Evolutionary conservation across 2,113 vertebrate genomes (phyloP).

Genomic region (Gobius niger): DNA sequence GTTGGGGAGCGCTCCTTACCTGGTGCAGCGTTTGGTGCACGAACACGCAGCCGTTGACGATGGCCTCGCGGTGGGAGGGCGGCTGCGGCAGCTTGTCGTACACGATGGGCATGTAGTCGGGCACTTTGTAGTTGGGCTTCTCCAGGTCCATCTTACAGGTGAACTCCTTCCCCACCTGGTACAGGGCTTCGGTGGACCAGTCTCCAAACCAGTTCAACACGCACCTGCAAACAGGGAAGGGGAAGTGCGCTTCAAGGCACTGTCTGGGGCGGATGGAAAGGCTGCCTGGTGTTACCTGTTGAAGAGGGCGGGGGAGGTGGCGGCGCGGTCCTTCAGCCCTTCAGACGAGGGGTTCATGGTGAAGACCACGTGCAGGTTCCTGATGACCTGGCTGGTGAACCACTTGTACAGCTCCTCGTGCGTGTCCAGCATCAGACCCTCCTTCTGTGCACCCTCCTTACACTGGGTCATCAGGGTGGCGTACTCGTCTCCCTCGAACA

Average conservation of each 20-base stretch:
- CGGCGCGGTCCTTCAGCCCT: slow-evolving; percentile 95
- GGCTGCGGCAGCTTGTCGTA: slow-evolving; percentile 94
- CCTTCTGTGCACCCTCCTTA: slow-evolving; percentile 98
- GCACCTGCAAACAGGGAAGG: slow-evolving; percentile 75
- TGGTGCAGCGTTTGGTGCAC: slow-evolving; percentile 98
- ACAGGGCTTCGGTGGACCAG: slow-evolving; percentile 97
- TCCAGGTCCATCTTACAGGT: slow-evolving; percentile 99
- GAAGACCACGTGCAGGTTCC: slow-evolving; percentile 98
- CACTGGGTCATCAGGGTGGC: slow-evolving; percentile 98
- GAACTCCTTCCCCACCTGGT: slow-evolving; percentile 98
- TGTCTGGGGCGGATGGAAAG: not conserved
- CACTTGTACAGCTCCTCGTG: slow-evolving; percentile 98
- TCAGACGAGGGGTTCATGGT: slow-evolving; percentile 99
- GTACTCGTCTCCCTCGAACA: slow-evolving; percentile 98
- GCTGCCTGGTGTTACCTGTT: slow-evolving; percentile 82
- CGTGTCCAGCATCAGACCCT: slow-evolving; percentile 97
- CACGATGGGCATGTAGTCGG: slow-evolving; percentile 96
- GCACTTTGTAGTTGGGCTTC: slow-evolving; percentile 95
- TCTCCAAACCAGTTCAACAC: slow-evolving; percentile 99
- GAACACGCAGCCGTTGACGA: slow-evolving; percentile 97
- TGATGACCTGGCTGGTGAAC: slow-evolving; percentile 99
- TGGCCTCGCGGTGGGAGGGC: slow-evolving; percentile 92
- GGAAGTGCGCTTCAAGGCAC: not conserved
- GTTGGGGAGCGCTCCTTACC: slow-evolving; percentile 71
- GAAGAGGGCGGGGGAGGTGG: slow-evolving; percentile 96